A percentile compares a stretch with the other conserved stretches of the same genome.
These are phyloP conservation scores for Nephrotoma appendiculata DNA, from an alignment of 2,888 invertebrate species.

Conservation along the genomic window DNA sequence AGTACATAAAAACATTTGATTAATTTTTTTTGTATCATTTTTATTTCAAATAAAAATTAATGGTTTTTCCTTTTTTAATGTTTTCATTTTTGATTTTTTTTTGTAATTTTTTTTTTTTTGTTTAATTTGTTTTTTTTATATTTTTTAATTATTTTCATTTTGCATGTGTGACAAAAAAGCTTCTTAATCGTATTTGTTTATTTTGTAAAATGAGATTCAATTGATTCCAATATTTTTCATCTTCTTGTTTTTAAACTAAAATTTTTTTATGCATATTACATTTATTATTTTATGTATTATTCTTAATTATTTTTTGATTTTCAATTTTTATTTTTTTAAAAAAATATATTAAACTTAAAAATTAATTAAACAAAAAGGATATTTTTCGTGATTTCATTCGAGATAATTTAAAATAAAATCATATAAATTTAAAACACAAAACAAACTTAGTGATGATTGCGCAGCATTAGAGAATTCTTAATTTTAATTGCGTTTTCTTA, in stretches of 20 bases:
- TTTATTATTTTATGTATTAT: neutral
- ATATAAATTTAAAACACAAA: neutral
- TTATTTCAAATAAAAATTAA: neutral
- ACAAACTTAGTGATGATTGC: neutral
- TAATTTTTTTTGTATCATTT: neutral
- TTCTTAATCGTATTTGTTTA: neutral
- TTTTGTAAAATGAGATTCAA: neutral
- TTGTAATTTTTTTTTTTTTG: neutral
- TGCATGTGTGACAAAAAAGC: neutral
- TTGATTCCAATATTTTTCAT: neutral
- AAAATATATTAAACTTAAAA: neutral
- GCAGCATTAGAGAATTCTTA: neutral
- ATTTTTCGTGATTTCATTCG: neutral
- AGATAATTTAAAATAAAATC: neutral
- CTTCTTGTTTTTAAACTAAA: neutral
- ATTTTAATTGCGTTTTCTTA: neutral
- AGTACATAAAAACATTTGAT: too few species aligned
- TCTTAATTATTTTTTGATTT: neutral
- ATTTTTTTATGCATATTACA: neutral
- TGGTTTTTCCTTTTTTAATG: neutral
- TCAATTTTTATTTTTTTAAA: neutral
- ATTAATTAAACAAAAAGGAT: neutral
- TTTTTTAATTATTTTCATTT: neutral
- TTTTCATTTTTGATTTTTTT: neutral
- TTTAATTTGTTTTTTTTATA: neutral